Percentiles rank a stretch among this genome's conserved stretches.
phyloP scores from a whole-genome alignment of 2,113 vertebrate genomes.

The Mola mola region DNA sequence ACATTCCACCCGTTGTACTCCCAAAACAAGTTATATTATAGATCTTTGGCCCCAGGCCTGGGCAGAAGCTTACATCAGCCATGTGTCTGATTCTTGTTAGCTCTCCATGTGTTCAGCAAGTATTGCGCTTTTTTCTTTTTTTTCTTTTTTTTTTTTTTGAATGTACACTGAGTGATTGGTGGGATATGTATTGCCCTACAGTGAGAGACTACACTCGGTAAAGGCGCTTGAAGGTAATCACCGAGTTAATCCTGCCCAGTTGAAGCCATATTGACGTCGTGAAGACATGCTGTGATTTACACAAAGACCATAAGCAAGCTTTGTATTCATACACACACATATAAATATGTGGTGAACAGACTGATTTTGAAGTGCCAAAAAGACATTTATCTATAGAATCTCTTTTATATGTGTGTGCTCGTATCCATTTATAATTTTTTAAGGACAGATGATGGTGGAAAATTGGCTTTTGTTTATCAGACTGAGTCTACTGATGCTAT shows the following conservation, averaged over 20 bases:
- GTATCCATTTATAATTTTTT: not conserved
- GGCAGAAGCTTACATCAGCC: slow-evolving; percentile 57
- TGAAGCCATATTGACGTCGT: slow-evolving; percentile 68
- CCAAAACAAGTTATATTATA: too few relatives aligned
- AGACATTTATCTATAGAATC: slow-evolving; percentile 28
- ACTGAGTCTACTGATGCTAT: too few relatives aligned
- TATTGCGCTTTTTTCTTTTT: too few relatives aligned
- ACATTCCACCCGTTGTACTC: too few relatives aligned
- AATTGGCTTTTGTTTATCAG: slow-evolving; percentile 2
- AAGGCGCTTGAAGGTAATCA: slow-evolving; percentile 56
- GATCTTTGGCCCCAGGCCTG: slow-evolving; percentile 53
- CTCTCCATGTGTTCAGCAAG: slow-evolving; percentile 41
- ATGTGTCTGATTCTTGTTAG: slow-evolving; percentile 53
- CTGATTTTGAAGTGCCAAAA: slow-evolving; percentile 21
- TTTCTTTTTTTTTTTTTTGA: too few relatives aligned
- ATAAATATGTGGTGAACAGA: slow-evolving; percentile 21
- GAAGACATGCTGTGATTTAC: slow-evolving; percentile 62
- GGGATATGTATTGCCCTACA: slow-evolving; percentile 65
- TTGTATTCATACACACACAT: slow-evolving; percentile 20
- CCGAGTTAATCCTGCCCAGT: slow-evolving; percentile 62
- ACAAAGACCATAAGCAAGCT: slow-evolving; percentile 25
- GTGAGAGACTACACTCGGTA: slow-evolving; percentile 62
- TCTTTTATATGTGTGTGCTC: not conserved
- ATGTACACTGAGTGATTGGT: slow-evolving; percentile 65
- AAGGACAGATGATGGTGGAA: not conserved